Base-by-base conservation (phyloP, 30 jellyfish, hydroid and myxozoan species). In the Hydra vulgaris region DNA sequence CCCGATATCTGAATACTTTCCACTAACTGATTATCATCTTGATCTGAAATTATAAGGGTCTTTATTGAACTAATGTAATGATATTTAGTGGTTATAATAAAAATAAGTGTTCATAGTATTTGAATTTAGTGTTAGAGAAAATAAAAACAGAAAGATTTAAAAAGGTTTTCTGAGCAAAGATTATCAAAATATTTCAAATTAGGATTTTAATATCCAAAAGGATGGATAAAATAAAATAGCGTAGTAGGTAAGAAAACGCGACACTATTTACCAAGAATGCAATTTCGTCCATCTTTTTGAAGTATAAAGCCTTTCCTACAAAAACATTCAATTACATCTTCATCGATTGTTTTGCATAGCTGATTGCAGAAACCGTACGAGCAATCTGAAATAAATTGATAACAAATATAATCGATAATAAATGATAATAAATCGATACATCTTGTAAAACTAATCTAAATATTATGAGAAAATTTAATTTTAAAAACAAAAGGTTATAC, bases 321-420 rank as follows among this genome's bases (percentile, higher is more conserved):
- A 23, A 25, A 75, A 75, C 83, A 75, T 22, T 26, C 21, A 66
- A 75, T 75, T 26, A 54, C 18, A 24, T 75, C 83, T 25, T 24
- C 66, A 27, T 18, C 71, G 18, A 75, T 71, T 17, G 52, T 17
- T 0, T 25, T 27, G 66, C 83, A 75, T 21, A 27, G 40, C 21
- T 75, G 83, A n/a, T 75, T 71, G 21, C 83, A 75, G 83, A 75
- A 75, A 20, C 83, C 83, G 56, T 21, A 75, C n/a, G 70, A 22
- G 25, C 83, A 75, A 20, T 53, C 83, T 75, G 18, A 20, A 21
- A 27, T n/a, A n/a, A n/a, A n/a, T n/a, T n/a, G n/a, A n/a, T n/a
- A n/a, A n/a, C n/a, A n/a, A n/a, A n/a, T n/a, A n/a, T n/a, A n/a
- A n/a, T n/a, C n/a, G n/a, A n/a, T n/a, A n/a, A n/a, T n/a, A n/a